These are phyloP conservation scores for Cydia splendana DNA, from an alignment of 1,140 invertebrate species.

Conservation along the genomic window DNA sequence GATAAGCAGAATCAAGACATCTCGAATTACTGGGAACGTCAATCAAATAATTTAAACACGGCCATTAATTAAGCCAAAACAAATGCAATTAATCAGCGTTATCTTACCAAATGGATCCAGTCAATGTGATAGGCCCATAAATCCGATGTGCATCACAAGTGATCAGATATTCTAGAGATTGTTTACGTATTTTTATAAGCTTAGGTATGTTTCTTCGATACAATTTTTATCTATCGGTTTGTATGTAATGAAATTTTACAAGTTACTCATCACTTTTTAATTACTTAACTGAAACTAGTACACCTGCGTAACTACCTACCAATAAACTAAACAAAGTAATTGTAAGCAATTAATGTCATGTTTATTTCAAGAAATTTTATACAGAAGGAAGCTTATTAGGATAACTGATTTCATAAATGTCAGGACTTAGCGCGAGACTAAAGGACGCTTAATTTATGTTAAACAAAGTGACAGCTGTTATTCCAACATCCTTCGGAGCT, in stretches of 20 bases:
- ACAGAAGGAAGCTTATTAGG: neutral
- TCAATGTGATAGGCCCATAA: constrained; percentile 21
- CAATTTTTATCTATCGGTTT: no score
- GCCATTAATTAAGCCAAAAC: constrained; percentile 19
- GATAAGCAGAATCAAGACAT: neutral
- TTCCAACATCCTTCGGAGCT: neutral
- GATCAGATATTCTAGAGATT: neutral
- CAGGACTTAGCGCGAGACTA: neutral
- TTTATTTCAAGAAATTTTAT: no score
- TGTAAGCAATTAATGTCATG: no score
- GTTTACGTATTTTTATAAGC: neutral
- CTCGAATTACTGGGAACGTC: constrained; percentile 5
- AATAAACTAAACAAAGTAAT: no score
- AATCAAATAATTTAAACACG: constrained; percentile 11
- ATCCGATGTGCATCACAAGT: constrained; percentile 11
- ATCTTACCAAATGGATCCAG: constrained; percentile 16
- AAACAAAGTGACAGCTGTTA: neutral
- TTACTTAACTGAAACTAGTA: no score
- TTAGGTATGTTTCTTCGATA: neutral
- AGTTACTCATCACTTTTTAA: no score
- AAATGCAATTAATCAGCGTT: constrained; percentile 27
- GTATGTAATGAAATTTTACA: no score
- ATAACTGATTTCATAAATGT: neutral
- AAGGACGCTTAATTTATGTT: neutral
- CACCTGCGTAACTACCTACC: no score